Conservation (phyloP, 2,888 invertebrate genomes). For the Drosophila neoperkinsi region DNA sequence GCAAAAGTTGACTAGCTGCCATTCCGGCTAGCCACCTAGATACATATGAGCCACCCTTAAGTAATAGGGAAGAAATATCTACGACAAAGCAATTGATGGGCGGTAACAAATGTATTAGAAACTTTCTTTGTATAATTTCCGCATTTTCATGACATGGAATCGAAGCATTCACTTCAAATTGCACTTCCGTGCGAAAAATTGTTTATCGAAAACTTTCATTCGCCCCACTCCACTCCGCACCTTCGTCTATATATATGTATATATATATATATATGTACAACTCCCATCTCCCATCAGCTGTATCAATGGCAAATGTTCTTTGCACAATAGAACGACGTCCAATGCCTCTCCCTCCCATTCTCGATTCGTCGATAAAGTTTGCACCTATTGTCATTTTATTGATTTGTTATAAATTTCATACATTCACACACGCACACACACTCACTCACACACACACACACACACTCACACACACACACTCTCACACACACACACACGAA, state of each 20-base stretch:
- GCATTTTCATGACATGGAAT: constrained; percentile 65
- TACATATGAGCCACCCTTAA: constrained; percentile 14
- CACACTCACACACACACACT: constrained; percentile 31
- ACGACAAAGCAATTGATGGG: constrained; percentile 64
- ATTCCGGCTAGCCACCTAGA: not conserved
- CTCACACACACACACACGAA: constrained; percentile 36
- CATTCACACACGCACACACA: constrained; percentile 35
- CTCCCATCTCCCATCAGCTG: not conserved
- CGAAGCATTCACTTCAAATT: constrained; percentile 73
- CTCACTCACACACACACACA: constrained; percentile 25
- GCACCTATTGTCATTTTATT: constrained; percentile 80
- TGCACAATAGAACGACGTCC: constrained; percentile 66
- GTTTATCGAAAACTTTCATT: constrained; percentile 75
- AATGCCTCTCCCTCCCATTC: not conserved
- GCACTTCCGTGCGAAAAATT: constrained; percentile 81
- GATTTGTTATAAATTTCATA: constrained; percentile 78
- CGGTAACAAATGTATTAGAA: constrained; percentile 78
- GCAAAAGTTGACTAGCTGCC: constrained; percentile 41
- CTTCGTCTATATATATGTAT: not conserved
- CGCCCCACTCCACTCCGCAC: constrained; percentile 6
- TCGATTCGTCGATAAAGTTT: constrained; percentile 66
- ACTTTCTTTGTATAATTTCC: constrained; percentile 77
- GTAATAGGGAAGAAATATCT: constrained; percentile 25
- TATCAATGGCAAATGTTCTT: constrained; percentile 44
- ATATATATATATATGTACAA: not conserved